These are phyloP conservation scores for Vicugna pacos DNA, from an alignment of 2,113 vertebrate species.

Conservation along the genomic window DNA sequence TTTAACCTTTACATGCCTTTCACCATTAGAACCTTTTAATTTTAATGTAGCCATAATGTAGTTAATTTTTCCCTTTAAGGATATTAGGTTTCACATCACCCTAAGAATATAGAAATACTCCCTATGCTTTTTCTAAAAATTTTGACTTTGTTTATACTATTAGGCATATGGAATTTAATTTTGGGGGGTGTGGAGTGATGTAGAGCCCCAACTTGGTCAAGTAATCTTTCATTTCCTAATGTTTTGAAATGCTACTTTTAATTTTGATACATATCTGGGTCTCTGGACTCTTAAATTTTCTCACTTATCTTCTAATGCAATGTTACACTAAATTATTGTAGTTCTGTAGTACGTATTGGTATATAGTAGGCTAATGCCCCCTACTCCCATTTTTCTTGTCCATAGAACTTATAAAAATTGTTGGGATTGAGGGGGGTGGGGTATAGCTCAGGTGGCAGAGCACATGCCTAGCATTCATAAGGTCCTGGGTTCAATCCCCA, in stretches of 20 bases:
- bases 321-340: neutral
- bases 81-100: neutral
- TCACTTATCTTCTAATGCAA: neutral
- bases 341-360: neutral
- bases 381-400: neutral
- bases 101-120: neutral
- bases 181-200: neutral
- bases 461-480: too few relatives aligned
- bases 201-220: neutral
- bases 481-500: too few relatives aligned
- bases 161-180: neutral
- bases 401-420: neutral
- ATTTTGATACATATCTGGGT: neutral
- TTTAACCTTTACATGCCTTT: neutral
- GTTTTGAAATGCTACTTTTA: neutral
- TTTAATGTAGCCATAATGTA: neutral
- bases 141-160: neutral
- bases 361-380: neutral
- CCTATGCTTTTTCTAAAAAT: neutral
- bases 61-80: neutral
- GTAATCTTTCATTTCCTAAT: neutral
- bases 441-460: too few relatives aligned
- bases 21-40: neutral
- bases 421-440: neutral
- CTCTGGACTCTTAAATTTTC: neutral